Base-by-base conservation (phyloP, 2,797 vertebrate genomes). In the Sarcoramphus papa region DNA sequence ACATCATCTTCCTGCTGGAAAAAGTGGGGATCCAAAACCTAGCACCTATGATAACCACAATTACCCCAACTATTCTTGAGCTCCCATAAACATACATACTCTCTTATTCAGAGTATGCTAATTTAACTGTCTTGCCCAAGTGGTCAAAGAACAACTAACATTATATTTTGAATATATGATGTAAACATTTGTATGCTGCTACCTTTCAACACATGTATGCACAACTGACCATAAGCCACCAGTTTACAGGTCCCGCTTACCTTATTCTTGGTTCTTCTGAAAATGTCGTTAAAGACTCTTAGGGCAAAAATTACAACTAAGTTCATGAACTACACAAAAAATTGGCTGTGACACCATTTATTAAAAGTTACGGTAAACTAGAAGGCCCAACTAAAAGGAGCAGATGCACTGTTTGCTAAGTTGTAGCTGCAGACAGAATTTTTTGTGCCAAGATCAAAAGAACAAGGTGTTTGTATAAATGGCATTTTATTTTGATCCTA, bases 401-500 rank as follows among this genome's bases (percentile, higher is more conserved):
- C 96, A 94, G 73, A 95, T 50, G 80, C 77, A 74, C 37, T 59
- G 68, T 73, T 82, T 74, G 62, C 45, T 35, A 30, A 76, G 76
- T 53, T 81, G 54, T 50, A 90, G 76, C 84, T 85, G 93, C 78
- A 95, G 80, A 95, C 92, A 95, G 80, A 73, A 21, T 40, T 78
- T 79, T 92, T 85, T 48, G 83, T 95, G 85, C 91, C 33, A 33
- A 97, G 97, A 98, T 98, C 97, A 98, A 98, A 98, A 97, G 98
- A 94, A 97, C 94, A 97, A 97, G 97, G 98, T 98, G 96, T 97
- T 95, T 83, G 48, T 84, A 96, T 97, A 97, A 97, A 97, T 40
- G 69, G 94, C 93, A 96, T 88, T 98, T 98, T 97, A 97, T 97
- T 98, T 97, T 98, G 97, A 98, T 97, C 97, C 96, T 72, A 97